These are phyloP conservation scores for Caradrina clavipalpis DNA, from an alignment of 2,888 invertebrate genomes.

Conservation along the genomic window DNA sequence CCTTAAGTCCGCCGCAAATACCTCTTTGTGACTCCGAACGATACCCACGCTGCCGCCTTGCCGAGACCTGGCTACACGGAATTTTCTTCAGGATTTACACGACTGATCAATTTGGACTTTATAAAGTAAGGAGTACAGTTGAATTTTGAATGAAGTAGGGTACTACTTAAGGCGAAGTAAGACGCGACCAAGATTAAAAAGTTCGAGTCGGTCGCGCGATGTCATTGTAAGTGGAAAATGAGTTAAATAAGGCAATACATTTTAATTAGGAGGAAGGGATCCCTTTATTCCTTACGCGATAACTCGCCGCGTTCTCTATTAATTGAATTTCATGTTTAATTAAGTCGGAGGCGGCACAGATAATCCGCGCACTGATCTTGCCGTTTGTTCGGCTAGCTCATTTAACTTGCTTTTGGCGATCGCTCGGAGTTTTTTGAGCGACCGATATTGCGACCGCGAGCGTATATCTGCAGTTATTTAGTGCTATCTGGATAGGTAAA, in stretches of 20 bases:
- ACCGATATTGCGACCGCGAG: conserved; percentile 59
- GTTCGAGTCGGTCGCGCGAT: conserved; percentile 89
- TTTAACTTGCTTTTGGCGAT: conserved; percentile 81
- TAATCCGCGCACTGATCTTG: conserved; percentile 84
- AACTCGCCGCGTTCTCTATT: conserved; percentile 88
- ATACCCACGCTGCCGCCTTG: conserved; percentile 77
- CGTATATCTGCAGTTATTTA: conserved; percentile 41
- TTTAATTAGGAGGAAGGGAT: conserved; percentile 90
- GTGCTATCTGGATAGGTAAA: conserved; percentile 50
- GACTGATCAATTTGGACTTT: conserved; percentile 63
- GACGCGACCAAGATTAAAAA: conserved; percentile 89
- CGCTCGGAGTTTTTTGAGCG: conserved; percentile 70
- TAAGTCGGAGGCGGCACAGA: conserved; percentile 85
- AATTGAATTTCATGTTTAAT: conserved; percentile 91
- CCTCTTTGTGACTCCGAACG: conserved; percentile 89
- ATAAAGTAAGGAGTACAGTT: conserved; percentile 39
- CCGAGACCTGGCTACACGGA: conserved; percentile 81
- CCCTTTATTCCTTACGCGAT: conserved; percentile 89
- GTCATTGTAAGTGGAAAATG: conserved; percentile 91
- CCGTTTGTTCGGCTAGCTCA: conserved; percentile 75
- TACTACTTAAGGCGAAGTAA: conserved; percentile 80
- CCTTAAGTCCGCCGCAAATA: conserved; percentile 89
- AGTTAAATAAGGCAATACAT: conserved; percentile 91
- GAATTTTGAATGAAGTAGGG: conserved; percentile 41
- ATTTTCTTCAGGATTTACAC: conserved; percentile 70